These are phyloP conservation scores for Clarias platycephalus DNA, from an alignment of 2,797 vertebrate genomes.

Conservation along the genomic window DNA sequence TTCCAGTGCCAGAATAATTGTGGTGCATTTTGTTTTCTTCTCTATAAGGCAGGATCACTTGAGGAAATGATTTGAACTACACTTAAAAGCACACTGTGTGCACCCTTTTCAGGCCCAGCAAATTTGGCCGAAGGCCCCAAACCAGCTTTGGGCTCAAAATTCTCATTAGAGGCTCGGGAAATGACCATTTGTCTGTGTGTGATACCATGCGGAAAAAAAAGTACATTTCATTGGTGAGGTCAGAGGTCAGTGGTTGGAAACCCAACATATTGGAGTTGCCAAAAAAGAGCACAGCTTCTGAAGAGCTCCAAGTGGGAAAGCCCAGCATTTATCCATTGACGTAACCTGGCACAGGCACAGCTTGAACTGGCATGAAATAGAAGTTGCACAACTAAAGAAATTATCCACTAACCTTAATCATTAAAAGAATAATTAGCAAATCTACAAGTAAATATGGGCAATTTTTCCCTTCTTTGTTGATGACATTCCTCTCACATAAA, in stretches of 20 bases:
- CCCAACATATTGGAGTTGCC: constrained; percentile 40
- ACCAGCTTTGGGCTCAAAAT: constrained; percentile 72
- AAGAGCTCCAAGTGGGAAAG: constrained; percentile 57
- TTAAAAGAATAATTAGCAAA: constrained; percentile 20
- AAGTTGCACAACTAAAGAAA: constrained; percentile 13
- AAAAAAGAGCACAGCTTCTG: constrained; percentile 49
- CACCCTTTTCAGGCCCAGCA: constrained; percentile 63
- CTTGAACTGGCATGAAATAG: constrained; percentile 31
- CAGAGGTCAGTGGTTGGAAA: constrained; percentile 55
- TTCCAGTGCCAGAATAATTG: constrained; percentile 64
- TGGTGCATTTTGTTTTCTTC: constrained; percentile 58
- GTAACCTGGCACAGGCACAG: constrained; percentile 43
- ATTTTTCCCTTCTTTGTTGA: constrained; percentile 3
- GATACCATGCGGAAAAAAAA: constrained; percentile 62
- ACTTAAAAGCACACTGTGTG: constrained; percentile 61
- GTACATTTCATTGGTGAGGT: constrained; percentile 64
- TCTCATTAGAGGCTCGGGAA: constrained; percentile 73
- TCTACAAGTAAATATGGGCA: background rate
- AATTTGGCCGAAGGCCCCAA: constrained; percentile 66
- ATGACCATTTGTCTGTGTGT: constrained; percentile 66
- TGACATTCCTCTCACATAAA: background rate
- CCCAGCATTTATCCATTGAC: constrained; percentile 51
- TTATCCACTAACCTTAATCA: constrained; percentile 40
- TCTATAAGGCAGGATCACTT: constrained; percentile 63
- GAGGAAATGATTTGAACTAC: constrained; percentile 70